phyloP scores from a whole-genome alignment of 2,113 vertebrate species.

The Miniopterus natalensis region DNA sequence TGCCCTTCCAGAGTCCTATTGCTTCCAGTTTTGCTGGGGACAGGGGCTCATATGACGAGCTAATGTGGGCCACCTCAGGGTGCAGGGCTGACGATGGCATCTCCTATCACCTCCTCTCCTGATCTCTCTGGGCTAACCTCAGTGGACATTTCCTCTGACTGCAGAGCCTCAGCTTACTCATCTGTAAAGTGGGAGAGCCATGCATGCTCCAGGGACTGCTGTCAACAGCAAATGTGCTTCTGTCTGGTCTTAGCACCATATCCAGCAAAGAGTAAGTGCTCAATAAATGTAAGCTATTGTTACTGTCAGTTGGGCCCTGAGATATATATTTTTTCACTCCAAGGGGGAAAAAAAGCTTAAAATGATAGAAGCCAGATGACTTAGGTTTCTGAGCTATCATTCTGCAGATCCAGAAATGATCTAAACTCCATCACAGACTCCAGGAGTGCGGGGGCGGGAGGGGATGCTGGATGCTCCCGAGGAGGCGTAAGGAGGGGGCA shows the following conservation, averaged over 20 bases:
- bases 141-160: not conserved
- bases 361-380: not conserved
- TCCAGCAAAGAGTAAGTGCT: not conserved
- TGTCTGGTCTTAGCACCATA: rapidly evolving
- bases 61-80: not conserved
- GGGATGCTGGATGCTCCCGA: not conserved
- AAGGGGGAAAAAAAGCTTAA: not conserved
- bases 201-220: rapidly evolving
- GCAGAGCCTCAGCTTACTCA: not conserved
- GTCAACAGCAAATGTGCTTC: not conserved
- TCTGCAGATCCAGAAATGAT: conserved; percentile 29
- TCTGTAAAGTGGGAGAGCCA: not conserved
- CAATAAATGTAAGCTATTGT: not conserved
- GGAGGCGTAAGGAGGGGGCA: not conserved
- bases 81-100: not conserved
- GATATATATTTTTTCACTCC: conserved; percentile 25
- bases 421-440: not conserved
- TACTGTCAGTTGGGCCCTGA: not conserved
- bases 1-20: not conserved
- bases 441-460: not conserved
- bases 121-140: not conserved
- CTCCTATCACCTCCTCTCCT: not conserved
- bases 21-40: not conserved
- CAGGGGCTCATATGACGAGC: not conserved
- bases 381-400: not conserved